phyloP scores from a whole-genome alignment of 2,888 invertebrate genomes.

The Boloria selene region DNA sequence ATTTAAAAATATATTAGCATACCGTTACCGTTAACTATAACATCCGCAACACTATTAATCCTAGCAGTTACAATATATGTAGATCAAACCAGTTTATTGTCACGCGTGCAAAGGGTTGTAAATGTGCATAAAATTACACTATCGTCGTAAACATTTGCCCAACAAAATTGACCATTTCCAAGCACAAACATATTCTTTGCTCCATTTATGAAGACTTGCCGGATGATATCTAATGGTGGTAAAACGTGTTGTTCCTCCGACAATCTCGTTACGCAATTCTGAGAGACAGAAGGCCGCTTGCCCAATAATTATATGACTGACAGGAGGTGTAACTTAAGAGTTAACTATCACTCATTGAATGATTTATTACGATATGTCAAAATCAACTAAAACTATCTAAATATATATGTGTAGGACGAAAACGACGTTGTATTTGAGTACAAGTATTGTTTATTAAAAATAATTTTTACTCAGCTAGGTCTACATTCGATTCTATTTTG shows the following conservation, averaged over 20 bases:
- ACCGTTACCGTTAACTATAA: background rate
- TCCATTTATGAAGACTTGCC: slow-evolving; percentile 9
- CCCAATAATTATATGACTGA: no score
- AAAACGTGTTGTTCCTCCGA: slow-evolving; percentile 20
- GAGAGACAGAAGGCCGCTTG: background rate
- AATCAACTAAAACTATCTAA: no score
- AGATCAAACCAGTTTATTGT: slow-evolving; percentile 12
- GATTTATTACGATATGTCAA: no score
- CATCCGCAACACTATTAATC: background rate
- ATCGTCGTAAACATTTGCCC: slow-evolving; percentile 5
- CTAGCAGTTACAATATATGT: background rate
- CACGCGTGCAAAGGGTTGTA: slow-evolving; percentile 7
- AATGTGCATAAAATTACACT: slow-evolving; percentile 2
- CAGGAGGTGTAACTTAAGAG: no score
- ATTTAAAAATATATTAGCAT: no score
- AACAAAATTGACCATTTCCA: slow-evolving; percentile 4
- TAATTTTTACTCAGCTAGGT: no score
- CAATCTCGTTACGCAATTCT: background rate
- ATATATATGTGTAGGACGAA: no score
- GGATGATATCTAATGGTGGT: slow-evolving; percentile 11
- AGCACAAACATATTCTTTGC: background rate
- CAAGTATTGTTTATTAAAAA: no score
- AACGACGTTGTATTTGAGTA: no score
- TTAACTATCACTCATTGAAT: no score
- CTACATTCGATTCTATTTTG: no score